Evolutionary conservation across 2,113 vertebrate species (phyloP).

Genomic region (Carlito syrichta): DNA sequence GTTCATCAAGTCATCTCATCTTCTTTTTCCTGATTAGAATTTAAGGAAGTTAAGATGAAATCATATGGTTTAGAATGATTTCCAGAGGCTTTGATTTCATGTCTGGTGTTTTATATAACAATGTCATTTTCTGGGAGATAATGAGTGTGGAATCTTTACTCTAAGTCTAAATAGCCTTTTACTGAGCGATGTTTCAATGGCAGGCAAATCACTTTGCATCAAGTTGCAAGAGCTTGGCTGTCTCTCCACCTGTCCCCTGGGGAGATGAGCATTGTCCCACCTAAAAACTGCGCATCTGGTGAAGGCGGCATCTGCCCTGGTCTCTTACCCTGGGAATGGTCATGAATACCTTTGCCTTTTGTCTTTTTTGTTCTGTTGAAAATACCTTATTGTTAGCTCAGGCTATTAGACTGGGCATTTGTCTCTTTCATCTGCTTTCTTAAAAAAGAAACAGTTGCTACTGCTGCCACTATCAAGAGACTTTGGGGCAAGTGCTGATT

Average conservation of each 20-base stretch:
- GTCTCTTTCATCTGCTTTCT: conserved; percentile 56
- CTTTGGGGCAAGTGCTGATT: conserved; percentile 36
- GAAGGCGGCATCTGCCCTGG: conserved; percentile 44
- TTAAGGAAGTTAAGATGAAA: conserved; percentile 52
- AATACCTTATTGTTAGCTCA: conserved; percentile 59
- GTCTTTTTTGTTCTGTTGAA: conserved; percentile 65
- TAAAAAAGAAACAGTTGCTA: conserved; percentile 50
- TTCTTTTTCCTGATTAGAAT: conserved; percentile 43
- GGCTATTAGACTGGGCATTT: conserved; percentile 47
- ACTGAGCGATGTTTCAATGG: conserved; percentile 70
- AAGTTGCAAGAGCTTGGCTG: conserved; percentile 73
- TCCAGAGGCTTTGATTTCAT: conserved; percentile 50
- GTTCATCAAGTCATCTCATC: neutral
- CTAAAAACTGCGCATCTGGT: conserved; percentile 65
- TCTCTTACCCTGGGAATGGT: conserved; percentile 63
- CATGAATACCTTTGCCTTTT: conserved; percentile 75
- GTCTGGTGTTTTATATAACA: conserved; percentile 53
- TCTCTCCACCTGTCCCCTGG: conserved; percentile 59
- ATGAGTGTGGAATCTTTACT: conserved; percentile 58
- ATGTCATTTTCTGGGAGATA: conserved; percentile 58
- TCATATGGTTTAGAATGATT: conserved; percentile 29
- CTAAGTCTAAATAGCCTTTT: conserved; percentile 60
- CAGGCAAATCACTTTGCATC: conserved; percentile 71
- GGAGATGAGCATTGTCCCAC: conserved; percentile 60
- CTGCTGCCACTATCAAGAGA: neutral